phyloP scores from a whole-genome alignment of 2,113 vertebrate species.

The Pteruthius melanotis region DNA sequence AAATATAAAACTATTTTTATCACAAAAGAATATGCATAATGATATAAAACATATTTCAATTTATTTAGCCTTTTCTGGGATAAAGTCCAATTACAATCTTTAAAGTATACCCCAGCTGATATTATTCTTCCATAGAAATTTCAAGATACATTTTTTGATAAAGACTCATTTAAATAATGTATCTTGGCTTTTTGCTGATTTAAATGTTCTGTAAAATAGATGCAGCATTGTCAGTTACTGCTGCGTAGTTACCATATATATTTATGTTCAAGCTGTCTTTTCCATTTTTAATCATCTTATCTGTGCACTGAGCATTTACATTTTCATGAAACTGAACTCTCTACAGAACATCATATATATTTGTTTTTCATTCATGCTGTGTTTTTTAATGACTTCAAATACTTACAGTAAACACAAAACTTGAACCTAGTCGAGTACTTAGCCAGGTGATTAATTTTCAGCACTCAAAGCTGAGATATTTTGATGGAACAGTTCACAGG shows the following conservation, averaged over 20 bases:
- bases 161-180: slow-evolving; percentile 43
- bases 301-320: neutral
- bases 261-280: slow-evolving; percentile 1
- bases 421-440: neutral
- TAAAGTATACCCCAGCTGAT: slow-evolving; percentile 61
- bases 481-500: neutral
- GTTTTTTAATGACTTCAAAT: neutral
- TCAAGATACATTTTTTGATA: slow-evolving; percentile 56
- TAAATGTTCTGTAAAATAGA: slow-evolving; percentile 33
- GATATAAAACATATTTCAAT: slow-evolving; percentile 68
- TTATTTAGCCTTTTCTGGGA: slow-evolving; percentile 68
- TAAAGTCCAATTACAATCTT: slow-evolving; percentile 67
- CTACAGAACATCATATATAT: neutral
- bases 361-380: neutral
- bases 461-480: neutral
- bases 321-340: neutral
- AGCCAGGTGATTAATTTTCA: neutral
- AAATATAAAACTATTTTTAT: slow-evolving; percentile 68
- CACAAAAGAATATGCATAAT: slow-evolving; percentile 64
- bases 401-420: neutral
- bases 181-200: slow-evolving; percentile 33
- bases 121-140: slow-evolving; percentile 44
- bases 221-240: neutral
- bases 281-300: neutral
- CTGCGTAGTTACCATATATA: neutral